Conservation (phyloP, 2,888 invertebrate species). For the Dryococelus australis region DNA sequence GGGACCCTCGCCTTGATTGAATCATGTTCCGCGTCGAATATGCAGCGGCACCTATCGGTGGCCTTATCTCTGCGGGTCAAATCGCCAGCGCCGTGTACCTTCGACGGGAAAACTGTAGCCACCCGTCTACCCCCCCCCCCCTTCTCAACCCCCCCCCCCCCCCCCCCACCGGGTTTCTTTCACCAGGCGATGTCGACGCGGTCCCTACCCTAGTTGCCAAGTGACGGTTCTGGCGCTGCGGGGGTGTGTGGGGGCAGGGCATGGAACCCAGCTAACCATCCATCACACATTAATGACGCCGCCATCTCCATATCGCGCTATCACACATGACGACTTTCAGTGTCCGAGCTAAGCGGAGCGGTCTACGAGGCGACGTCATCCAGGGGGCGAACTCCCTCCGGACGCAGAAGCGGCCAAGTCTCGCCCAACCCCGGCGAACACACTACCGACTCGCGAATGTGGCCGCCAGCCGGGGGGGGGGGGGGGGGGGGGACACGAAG, state of each 20-base stretch:
- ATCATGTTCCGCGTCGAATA: background rate
- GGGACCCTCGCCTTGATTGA: background rate
- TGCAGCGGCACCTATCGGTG: background rate
- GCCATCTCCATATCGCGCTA: conserved; percentile 6
- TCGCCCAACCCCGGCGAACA: background rate
- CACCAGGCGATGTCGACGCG: too few species aligned
- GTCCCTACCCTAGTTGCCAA: background rate
- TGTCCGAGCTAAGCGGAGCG: conserved; percentile 16
- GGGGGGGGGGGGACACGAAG: too few species aligned
- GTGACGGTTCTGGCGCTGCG: too few species aligned
- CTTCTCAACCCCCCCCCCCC: background rate
- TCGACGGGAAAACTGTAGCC: background rate
- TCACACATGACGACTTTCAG: conserved; percentile 16
- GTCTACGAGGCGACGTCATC: background rate
- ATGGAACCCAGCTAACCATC: background rate
- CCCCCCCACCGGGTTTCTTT: background rate
- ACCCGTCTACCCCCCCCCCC: background rate
- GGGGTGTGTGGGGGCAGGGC: background rate
- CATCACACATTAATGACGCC: conserved; percentile 9
- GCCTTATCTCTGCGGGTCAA: background rate
- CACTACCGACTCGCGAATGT: too few species aligned
- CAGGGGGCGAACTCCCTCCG: too few species aligned
- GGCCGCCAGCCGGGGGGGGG: too few species aligned
- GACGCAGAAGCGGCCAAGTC: background rate
- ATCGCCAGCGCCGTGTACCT: background rate